Percentiles rank a stretch among this genome's conserved stretches.
These are phyloP conservation scores for Aphelocoma californica DNA, from an alignment of 2,797 vertebrate species.

Conservation along the genomic window DNA sequence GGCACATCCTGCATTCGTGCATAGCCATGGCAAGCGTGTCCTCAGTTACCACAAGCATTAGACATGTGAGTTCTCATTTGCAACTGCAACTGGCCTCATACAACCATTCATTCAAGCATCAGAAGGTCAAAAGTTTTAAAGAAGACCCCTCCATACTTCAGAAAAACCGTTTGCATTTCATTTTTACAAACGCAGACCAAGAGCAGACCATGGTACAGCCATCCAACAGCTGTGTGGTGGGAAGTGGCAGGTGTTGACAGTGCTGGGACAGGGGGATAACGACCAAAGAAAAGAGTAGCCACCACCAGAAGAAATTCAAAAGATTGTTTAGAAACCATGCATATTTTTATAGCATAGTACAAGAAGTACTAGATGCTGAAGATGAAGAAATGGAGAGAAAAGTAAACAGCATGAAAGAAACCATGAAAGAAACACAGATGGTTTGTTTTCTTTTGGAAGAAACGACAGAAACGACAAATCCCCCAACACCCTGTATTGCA, in stretches of 20 bases:
- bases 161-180: background rate
- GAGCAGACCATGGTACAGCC: background rate
- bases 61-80: background rate
- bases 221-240: background rate
- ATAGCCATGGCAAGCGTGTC: background rate
- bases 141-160: background rate
- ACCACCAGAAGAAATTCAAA: slow-evolving; percentile 8
- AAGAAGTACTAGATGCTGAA: background rate
- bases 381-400: slow-evolving; percentile 3
- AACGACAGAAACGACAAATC: background rate
- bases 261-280: background rate
- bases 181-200: background rate
- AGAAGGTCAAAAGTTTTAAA: background rate
- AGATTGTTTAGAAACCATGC: background rate
- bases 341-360: background rate
- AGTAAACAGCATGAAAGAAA: background rate
- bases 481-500: background rate
- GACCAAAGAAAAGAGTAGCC: background rate
- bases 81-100: background rate
- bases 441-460: slow-evolving; percentile 1
- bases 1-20: background rate
- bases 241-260: background rate
- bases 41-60: background rate
- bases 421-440: background rate
- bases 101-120: background rate